Base-by-base conservation (phyloP, 2,797 vertebrate species). In the Pampus argenteus region DNA sequence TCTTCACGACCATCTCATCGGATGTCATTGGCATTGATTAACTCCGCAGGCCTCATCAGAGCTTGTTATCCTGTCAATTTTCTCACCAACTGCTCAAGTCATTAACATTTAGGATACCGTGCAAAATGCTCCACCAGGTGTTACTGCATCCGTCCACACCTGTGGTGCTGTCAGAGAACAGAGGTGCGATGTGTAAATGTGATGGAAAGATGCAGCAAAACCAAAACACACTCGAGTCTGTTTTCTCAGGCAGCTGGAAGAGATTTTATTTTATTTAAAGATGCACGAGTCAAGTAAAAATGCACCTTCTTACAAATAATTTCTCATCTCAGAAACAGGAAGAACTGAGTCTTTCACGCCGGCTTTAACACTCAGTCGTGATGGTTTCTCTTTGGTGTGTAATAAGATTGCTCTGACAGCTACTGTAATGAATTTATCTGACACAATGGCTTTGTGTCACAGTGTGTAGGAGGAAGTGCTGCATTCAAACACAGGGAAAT, bases 21-120 rank as follows among this genome's bases (percentile, higher is more conserved):
- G 62, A 40, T 65, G 71, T 71, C 78, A 22, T 63, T 3, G 66
- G 20, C 69, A 80, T 80, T 64, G 82, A 87, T 87, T 82, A 83
- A 69, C 70, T 80, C 58, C 0, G 14, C 44, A 2, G 45, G 72
- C 78, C 49, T 82, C 82, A 20, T 77, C 76, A 29, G 64, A 75
- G 86, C 85, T 87, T 56, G 82, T 89, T 86, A 88, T 79, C 77
- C 71, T 34, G 78, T 84, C 82, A 71, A 25, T 83, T 69, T 76
- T 51, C 76, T 57, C 74, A 60, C 76, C 73, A 56, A 72, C 78
- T 64, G 79, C 29, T 85, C 62, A 2, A 79, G 66, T 78, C 82
- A 55, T 86, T 86, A 82, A 61, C 76, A 59, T 69, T 73, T 57
- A 48, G 74, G 81, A 70, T 63, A n/a, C 31, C 1, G 66, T 29